Conservation (phyloP, 2,113 vertebrate species). For the Indri indri region DNA sequence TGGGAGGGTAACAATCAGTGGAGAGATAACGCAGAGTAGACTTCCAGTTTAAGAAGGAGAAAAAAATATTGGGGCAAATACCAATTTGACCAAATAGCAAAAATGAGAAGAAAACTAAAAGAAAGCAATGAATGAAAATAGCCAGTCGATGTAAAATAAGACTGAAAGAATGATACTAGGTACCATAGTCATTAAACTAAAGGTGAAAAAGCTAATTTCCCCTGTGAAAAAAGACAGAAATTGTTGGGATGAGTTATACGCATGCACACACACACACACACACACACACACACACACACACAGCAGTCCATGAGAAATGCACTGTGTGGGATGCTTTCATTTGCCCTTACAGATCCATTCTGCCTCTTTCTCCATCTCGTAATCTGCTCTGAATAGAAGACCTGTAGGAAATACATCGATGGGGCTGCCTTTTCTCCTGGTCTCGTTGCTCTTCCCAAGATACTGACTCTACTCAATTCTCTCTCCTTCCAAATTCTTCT, state of each 20-base stretch:
- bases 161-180: background rate
- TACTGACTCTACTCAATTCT: background rate
- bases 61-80: background rate
- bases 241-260: background rate
- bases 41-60: background rate
- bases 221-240: background rate
- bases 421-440: background rate
- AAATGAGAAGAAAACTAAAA: background rate
- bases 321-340: background rate
- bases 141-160: background rate
- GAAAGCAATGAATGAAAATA: background rate
- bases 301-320: background rate
- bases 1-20: background rate
- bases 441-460: background rate
- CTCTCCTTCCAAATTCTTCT: background rate
- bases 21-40: background rate
- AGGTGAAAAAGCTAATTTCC: background rate
- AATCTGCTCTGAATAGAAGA: background rate
- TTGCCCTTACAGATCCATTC: no score
- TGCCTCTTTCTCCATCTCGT: background rate
- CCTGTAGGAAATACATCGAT: background rate
- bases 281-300: no score
- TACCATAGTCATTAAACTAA: background rate
- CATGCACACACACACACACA: background rate
- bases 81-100: background rate